These are phyloP conservation scores for Ascidia mentula DNA, from an alignment of 23 tunicate species.

Conservation along the genomic window DNA sequence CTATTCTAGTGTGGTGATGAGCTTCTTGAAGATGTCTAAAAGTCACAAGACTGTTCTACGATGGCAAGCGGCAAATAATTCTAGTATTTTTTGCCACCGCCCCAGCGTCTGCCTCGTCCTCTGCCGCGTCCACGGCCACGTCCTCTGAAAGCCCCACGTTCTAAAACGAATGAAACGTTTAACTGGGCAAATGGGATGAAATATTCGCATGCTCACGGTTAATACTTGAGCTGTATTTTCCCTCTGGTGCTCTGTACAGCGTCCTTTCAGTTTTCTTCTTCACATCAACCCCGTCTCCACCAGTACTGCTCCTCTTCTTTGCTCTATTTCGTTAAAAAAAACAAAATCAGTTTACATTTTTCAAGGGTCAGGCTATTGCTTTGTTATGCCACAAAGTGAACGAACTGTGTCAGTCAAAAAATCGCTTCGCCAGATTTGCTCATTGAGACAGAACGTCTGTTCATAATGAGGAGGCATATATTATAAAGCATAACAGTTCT, in stretches of 20 bases:
- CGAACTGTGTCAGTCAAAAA: conserved; percentile 13
- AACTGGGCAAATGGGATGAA: neutral
- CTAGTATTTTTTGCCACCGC: neutral
- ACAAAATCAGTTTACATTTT: neutral
- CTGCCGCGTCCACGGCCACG: conserved; percentile 24
- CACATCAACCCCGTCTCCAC: conserved; percentile 36
- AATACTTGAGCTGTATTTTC: conserved; percentile 84
- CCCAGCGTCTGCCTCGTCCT: conserved; percentile 25
- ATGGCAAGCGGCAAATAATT: no score
- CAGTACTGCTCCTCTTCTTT: conserved; percentile 48
- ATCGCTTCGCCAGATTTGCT: conserved; percentile 28
- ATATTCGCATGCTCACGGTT: conserved; percentile 17
- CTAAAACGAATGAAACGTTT: neutral
- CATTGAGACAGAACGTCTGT: neutral
- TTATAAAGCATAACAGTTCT: neutral
- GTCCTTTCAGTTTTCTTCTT: conserved; percentile 81
- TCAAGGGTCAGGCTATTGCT: neutral
- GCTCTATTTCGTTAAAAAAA: conserved; percentile 47
- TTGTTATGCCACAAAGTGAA: neutral
- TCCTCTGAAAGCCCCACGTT: neutral
- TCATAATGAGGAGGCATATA: neutral
- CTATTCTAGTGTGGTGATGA: no score
- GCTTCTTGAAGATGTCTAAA: no score
- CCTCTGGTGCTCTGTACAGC: conserved; percentile 73
- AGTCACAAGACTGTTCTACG: no score